phyloP scores from a whole-genome alignment of 2,113 vertebrate species.

The Anoura caudifer region DNA sequence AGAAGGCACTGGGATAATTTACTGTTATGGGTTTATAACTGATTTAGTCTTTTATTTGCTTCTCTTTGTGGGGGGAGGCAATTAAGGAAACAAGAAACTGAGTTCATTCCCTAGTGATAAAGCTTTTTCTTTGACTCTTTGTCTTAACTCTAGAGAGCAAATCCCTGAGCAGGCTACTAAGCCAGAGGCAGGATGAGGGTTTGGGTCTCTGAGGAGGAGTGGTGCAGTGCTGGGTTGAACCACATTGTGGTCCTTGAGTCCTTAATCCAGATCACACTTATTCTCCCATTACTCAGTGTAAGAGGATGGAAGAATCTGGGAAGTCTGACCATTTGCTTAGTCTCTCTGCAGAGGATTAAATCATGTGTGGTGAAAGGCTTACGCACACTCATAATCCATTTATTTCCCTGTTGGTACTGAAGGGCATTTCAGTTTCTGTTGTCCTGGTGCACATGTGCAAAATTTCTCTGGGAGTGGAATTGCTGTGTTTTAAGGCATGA shows the following conservation, averaged over 20 bases:
- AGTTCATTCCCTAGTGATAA: not conserved
- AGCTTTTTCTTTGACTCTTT: not conserved
- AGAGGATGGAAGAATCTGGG: not conserved
- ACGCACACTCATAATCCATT: not conserved
- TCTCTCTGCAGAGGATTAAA: not conserved
- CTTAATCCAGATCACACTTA: not conserved
- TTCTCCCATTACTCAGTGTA: not conserved
- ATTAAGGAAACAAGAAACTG: not conserved
- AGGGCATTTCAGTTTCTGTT: not conserved
- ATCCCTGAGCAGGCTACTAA: not conserved
- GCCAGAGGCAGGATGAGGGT: not conserved
- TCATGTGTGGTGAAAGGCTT: not conserved
- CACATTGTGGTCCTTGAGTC: not conserved
- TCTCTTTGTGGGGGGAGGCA: not conserved
- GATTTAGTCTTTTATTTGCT: not conserved
- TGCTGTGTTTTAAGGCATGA: not conserved
- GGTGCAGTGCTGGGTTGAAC: not conserved
- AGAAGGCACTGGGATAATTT: not conserved
- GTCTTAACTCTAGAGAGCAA: not conserved
- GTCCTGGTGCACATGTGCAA: not conserved
- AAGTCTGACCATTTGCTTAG: not conserved
- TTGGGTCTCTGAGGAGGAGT: not conserved
- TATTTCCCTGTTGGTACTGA: not conserved
- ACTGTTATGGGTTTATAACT: not conserved
- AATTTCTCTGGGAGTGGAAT: not conserved